Base-by-base conservation (phyloP, 2,888 invertebrate species). In the Cryptocephalus moraei region DNA sequence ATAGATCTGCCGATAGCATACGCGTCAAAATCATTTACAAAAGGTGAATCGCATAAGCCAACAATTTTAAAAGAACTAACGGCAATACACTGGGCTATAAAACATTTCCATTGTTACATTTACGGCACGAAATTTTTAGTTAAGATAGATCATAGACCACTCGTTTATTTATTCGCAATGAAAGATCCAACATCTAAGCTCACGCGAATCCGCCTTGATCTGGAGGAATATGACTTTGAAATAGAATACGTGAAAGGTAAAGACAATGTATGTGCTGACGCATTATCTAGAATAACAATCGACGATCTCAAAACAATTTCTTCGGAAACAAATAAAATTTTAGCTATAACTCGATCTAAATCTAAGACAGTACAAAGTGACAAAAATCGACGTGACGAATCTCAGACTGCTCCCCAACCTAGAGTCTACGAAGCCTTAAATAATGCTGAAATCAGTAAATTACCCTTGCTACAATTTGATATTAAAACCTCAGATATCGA, bases 101-200 rank as follows among this genome's bases (percentile, higher is more conserved):
- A 48, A 39, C 32, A 45, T 50, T 50, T 52, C 12, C 9, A 33
- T 10, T 13, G 14, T 22, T 49, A 46, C 32, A 10, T 49, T 31
- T 48, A 50, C 13, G 40, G 41, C 8, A 32, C 14, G 11, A 48
- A 51, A 41, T 53, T 49, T 43, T 32, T 51, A 38, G 49, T 55
- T 1, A 51, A 44, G 49, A 32, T 49, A 32, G 48, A 55, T 43
- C 53, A 51, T 36, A 43, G 41, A 44, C 48, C 51, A 11, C 41
- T 54, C 31, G 43, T 52, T 13, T 52, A 50, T 36, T 32, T 54
- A 40, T 54, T 52, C 32, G 43, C 52, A 31, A 52, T 54, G 49
- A 50, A 50, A 52, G 44, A 52, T 22, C 50, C 49, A n/a, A 41
- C 49, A 10, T 52, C 50, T 2, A 54, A 52, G 48, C 41, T 52